Conservation (phyloP, 2,888 invertebrate genomes). For the Nephrocerus scutellatus region DNA sequence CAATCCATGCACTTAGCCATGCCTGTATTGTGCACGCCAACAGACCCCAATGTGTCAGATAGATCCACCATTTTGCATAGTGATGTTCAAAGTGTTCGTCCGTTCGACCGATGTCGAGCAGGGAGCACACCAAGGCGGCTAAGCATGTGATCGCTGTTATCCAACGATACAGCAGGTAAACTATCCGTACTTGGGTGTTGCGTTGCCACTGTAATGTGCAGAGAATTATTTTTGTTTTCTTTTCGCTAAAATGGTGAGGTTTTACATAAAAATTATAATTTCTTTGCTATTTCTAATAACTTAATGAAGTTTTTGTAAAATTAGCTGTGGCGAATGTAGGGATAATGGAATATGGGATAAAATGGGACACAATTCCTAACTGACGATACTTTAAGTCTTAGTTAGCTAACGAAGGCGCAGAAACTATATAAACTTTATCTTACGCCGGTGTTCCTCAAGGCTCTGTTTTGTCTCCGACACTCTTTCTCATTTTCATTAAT, state of each 20-base stretch:
- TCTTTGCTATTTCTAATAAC: no score
- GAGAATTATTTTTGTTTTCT: background rate
- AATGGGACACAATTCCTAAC: no score
- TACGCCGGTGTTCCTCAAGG: no score
- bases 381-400: no score
- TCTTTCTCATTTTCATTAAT: no score
- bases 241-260: constrained; percentile 4
- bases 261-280: no score
- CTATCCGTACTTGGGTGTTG: constrained; percentile 48
- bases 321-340: no score
- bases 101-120: constrained; percentile 46
- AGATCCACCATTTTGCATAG: constrained; percentile 49
- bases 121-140: constrained; percentile 47
- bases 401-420: no score
- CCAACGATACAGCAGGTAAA: constrained; percentile 48
- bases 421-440: no score
- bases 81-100: constrained; percentile 47
- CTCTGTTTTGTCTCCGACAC: no score
- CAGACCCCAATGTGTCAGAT: constrained; percentile 47
- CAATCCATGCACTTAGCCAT: constrained; percentile 48
- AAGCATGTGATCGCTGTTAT: constrained; percentile 47
- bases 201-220: constrained; percentile 42
- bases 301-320: no score
- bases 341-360: no score
- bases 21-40: constrained; percentile 46